These are phyloP conservation scores for Phylloscopus collybita DNA, from an alignment of 2,797 vertebrate species.

Conservation along the genomic window DNA sequence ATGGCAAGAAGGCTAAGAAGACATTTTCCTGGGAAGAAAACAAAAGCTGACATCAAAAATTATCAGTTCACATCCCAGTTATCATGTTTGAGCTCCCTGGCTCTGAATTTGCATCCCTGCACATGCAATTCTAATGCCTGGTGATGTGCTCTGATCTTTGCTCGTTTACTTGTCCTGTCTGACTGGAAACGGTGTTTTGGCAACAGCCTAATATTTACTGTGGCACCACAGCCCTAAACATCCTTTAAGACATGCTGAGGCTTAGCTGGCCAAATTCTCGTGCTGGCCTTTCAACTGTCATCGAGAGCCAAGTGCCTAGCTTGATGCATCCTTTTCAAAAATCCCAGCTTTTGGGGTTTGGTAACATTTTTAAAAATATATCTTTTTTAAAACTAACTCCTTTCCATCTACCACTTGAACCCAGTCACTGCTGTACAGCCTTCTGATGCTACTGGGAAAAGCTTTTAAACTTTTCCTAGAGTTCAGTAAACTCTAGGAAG, in stretches of 20 bases:
- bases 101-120: constrained; percentile 18
- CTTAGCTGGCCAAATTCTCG: constrained; percentile 24
- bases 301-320: background rate
- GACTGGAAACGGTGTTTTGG: constrained; percentile 48
- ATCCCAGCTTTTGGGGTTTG: background rate
- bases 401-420: background rate
- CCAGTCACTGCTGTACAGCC: background rate
- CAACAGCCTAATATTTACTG: constrained; percentile 57
- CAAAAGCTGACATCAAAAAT: constrained; percentile 29
- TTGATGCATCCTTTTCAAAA: background rate
- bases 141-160: constrained; percentile 26
- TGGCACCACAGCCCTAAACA: constrained; percentile 15
- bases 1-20: background rate
- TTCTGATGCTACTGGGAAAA: background rate
- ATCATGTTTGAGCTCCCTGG: background rate
- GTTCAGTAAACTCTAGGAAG: background rate
- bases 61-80: background rate
- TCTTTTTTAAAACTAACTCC: background rate
- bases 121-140: constrained; percentile 6
- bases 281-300: background rate
- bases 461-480: background rate
- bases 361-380: background rate
- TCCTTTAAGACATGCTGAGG: background rate
- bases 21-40: background rate
- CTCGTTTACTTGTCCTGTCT: constrained; percentile 39